phyloP scores from a whole-genome alignment of 2,888 invertebrate species.

The Athalia circularis region DNA sequence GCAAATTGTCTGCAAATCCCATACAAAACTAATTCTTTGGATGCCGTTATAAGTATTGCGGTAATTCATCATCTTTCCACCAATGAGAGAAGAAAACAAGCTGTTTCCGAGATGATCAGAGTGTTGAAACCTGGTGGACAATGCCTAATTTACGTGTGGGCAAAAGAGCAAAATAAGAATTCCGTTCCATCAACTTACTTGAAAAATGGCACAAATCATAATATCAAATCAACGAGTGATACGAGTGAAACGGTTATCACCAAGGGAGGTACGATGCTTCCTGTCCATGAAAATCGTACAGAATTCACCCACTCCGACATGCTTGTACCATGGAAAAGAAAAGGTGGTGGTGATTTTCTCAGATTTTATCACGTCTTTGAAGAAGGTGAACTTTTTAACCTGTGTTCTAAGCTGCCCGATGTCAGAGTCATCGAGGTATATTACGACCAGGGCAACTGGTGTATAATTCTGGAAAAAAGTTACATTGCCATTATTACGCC shows the following conservation, averaged over 20 bases:
- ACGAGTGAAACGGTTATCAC: constrained; percentile 58
- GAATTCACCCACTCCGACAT: constrained; percentile 93
- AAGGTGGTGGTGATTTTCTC: constrained; percentile 77
- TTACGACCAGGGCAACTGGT: constrained; percentile 99
- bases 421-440: constrained; percentile 82
- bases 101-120: constrained; percentile 85
- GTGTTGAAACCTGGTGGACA: constrained; percentile 84
- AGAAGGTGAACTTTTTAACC: constrained; percentile 84
- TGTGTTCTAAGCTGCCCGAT: constrained; percentile 78
- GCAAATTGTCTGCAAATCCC: constrained; percentile 87
- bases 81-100: constrained; percentile 83
- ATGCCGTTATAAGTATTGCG: constrained; percentile 94
- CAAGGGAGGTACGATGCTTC: constrained; percentile 74
- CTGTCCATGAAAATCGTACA: constrained; percentile 93
- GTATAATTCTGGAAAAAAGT: constrained; percentile 84
- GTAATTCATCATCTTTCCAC: constrained; percentile 97
- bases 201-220: constrained; percentile 74
- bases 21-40: constrained; percentile 81
- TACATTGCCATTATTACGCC: constrained; percentile 16
- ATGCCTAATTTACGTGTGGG: constrained; percentile 97
- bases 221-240: constrained; percentile 73
- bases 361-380: constrained; percentile 97
- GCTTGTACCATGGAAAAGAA: constrained; percentile 96
- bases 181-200: constrained; percentile 83
- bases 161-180: constrained; percentile 87